Percentiles rank a stretch among this genome's conserved stretches.
phyloP scores from a whole-genome alignment of 2,113 vertebrate species.

The Bufo gargarizans region DNA sequence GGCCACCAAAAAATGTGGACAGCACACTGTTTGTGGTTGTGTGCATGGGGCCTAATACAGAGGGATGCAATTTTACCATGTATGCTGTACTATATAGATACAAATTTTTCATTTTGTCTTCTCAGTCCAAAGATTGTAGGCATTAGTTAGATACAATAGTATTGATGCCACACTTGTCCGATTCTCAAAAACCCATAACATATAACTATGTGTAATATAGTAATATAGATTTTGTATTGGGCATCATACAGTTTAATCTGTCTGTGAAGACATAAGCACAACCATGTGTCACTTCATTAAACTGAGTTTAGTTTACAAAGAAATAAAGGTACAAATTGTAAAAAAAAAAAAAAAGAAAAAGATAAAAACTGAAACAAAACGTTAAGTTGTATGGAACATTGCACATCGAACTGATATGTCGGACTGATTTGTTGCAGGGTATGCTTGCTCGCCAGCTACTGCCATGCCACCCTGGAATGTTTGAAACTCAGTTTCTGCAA shows the following conservation, averaged over 20 bases:
- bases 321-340: background rate
- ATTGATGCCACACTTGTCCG: background rate
- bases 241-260: too few species aligned
- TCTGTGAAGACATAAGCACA: too few species aligned
- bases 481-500: constrained; percentile 74
- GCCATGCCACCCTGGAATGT: constrained; percentile 62
- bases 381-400: background rate
- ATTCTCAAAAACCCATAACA: background rate
- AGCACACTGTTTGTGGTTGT: too few species aligned
- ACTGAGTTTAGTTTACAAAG: background rate
- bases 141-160: background rate
- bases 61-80: background rate
- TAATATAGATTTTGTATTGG: too few species aligned
- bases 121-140: background rate
- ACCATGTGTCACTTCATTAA: too few species aligned
- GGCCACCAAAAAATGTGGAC: too few species aligned
- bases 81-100: background rate
- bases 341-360: background rate
- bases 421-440: constrained; percentile 56
- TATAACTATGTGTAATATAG: too few species aligned
- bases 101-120: background rate
- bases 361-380: background rate
- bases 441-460: constrained; percentile 67
- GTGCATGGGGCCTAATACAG: background rate
- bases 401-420: background rate